Evolutionary conservation across 2,113 vertebrate species (phyloP), one percentile per base, ranked within the genome.

Genomic region (Pao palembangensis): DNA sequence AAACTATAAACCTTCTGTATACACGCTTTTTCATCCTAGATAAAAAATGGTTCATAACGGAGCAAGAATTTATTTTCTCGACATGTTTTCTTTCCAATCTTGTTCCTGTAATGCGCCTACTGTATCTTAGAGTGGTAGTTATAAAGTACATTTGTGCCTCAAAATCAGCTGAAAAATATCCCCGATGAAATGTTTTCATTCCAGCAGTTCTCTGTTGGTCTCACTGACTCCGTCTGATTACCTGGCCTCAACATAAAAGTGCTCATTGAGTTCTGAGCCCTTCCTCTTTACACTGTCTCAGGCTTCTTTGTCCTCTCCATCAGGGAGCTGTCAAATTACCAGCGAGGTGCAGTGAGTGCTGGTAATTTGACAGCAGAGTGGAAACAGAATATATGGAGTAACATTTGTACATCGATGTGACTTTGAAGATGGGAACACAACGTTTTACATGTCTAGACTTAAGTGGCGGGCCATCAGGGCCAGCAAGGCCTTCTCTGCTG

Each of bases 351-450:
- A 57, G 73, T 14, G 61, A 78, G 69, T 21, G 18, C 73, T 55
- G 66, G 68, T 81, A 83, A 88, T 87, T 85, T 88, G 86, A 88
- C 84, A 82, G 80, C 71, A 69, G 69, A 70, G 77, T 76, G 67
- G 73, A 76, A 71, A 67, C 67, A 65, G 79, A 78, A 84, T 90
- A 90, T 90, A 88, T 88, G 79, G 85, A 81, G 72, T 87, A 87
- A 83, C 85, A 84, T 87, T 86, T 87, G 83, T 56, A 67, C 75
- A 77, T 78, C 77, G 78, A 71, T 82, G 76, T 82, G 81, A 83
- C 78, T 72, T 76, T 61, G 76, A 76, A 51, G 34, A 80, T 75
- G 67, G 65, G 78, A 71, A 60, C 64, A 71, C 69, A 73, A 73
- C 76, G 69, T 79, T 84, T 79, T 78, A 70, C 17, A 18, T 55